These are phyloP conservation scores for Drosophila busckii DNA, from an alignment of 1,140 invertebrate species.

Conservation along the genomic window DNA sequence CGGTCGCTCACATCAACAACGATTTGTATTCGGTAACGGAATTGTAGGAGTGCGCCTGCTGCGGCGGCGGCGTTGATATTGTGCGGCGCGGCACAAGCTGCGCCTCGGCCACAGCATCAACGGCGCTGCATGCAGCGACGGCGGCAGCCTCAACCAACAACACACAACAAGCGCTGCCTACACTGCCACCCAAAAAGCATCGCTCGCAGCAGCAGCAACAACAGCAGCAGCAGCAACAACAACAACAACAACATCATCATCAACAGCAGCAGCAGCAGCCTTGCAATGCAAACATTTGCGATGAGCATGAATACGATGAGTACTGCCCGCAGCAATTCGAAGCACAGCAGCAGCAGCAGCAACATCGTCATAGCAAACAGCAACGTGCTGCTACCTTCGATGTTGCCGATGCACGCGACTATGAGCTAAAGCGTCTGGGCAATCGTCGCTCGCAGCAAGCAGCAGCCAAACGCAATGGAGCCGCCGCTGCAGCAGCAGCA, in stretches of 20 bases:
- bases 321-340: conserved; percentile 68
- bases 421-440: conserved; percentile 67
- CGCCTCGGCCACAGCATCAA: conserved; percentile 51
- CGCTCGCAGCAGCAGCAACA: conserved; percentile 47
- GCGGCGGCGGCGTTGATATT: conserved; percentile 78
- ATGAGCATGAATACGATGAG: conserved; percentile 74
- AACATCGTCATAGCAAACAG: conserved; percentile 34
- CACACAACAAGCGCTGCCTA: conserved; percentile 50
- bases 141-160: conserved; percentile 50
- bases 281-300: conserved; percentile 67
- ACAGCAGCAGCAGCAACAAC: conserved; percentile 17
- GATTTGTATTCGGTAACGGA: conserved; percentile 76
- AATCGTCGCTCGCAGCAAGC: conserved; percentile 70
- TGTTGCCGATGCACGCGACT: conserved; percentile 67
- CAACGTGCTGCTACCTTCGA: conserved; percentile 72
- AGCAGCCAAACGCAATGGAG: conserved; percentile 56
- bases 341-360: conserved; percentile 21
- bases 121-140: conserved; percentile 61
- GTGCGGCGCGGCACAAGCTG: conserved; percentile 53
- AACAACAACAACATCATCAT: not conserved
- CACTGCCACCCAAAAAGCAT: conserved; percentile 73
- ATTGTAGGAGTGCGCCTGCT: conserved; percentile 79
- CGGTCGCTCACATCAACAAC: conserved; percentile 39
- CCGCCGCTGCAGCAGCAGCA: conserved; percentile 11
- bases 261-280: conserved; percentile 21